phyloP scores from a whole-genome alignment of 2,888 invertebrate species.

The Bombylius discolor region DNA sequence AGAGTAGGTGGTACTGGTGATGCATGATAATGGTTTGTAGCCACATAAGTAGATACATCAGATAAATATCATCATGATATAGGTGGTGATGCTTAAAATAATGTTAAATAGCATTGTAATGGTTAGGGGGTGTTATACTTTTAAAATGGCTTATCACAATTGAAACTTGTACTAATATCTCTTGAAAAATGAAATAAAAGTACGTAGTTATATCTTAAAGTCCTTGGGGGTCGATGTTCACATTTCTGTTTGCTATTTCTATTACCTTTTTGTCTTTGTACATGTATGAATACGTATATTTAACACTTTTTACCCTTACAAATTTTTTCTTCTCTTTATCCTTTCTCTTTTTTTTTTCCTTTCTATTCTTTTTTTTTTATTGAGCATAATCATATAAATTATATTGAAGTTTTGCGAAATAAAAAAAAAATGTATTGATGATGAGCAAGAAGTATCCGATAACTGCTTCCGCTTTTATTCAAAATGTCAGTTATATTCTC shows the following conservation, averaged over 20 bases:
- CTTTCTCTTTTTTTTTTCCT: neutral
- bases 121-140: constrained; percentile 17
- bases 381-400: neutral
- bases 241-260: neutral
- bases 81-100: no score
- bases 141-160: no score
- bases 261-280: neutral
- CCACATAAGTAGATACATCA: no score
- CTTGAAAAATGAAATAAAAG: neutral
- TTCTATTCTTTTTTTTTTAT: neutral
- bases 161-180: no score
- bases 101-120: no score
- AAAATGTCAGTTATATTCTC: neutral
- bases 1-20: no score
- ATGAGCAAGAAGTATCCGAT: constrained; percentile 4
- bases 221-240: neutral
- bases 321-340: neutral
- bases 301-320: neutral
- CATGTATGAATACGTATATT: no score
- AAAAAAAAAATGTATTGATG: neutral
- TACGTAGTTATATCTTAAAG: neutral
- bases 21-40: no score
- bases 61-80: no score
- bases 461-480: constrained; percentile 7
- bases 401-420: constrained; percentile 1